These are phyloP conservation scores for Petromus typicus DNA, from an alignment of 2,113 vertebrate species.

Conservation along the genomic window DNA sequence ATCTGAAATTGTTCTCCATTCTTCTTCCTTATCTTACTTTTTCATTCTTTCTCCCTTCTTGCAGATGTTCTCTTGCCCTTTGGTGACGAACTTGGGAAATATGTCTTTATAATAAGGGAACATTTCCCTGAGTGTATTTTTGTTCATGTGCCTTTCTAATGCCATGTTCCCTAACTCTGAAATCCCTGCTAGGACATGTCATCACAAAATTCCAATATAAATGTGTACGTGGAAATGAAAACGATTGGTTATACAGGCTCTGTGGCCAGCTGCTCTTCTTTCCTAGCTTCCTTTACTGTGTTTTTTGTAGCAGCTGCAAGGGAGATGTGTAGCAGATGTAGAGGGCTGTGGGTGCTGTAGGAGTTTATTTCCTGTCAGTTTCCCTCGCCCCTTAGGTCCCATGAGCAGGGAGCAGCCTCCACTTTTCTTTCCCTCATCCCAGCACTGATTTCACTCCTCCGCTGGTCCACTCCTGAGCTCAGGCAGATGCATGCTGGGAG, in stretches of 20 bases:
- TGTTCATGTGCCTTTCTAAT: neutral
- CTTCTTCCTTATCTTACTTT: neutral
- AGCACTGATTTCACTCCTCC: slow-evolving; percentile 33
- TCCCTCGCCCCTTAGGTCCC: slow-evolving; percentile 50
- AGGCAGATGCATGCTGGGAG: neutral
- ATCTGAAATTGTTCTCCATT: neutral
- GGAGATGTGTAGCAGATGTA: neutral
- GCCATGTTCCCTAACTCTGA: neutral
- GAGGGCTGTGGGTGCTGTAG: neutral
- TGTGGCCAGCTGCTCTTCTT: slow-evolving; percentile 50
- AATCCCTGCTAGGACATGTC: neutral
- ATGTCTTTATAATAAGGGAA: neutral
- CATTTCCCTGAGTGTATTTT: neutral
- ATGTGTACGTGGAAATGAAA: neutral
- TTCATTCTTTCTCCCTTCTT: neutral
- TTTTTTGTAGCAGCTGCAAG: slow-evolving; percentile 53
- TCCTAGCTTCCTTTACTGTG: slow-evolving; percentile 8
- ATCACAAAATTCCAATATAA: neutral
- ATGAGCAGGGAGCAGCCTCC: slow-evolving; percentile 32
- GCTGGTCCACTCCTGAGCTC: neutral
- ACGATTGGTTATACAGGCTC: slow-evolving; percentile 16
- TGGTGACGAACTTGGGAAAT: neutral
- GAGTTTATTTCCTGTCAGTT: slow-evolving; percentile 13
- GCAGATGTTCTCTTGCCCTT: neutral
- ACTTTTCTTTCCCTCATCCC: slow-evolving; percentile 8